Evolutionary conservation across 92 coral and sea anemone species (phyloP).

Genomic region (Phenganax subtilis): DNA sequence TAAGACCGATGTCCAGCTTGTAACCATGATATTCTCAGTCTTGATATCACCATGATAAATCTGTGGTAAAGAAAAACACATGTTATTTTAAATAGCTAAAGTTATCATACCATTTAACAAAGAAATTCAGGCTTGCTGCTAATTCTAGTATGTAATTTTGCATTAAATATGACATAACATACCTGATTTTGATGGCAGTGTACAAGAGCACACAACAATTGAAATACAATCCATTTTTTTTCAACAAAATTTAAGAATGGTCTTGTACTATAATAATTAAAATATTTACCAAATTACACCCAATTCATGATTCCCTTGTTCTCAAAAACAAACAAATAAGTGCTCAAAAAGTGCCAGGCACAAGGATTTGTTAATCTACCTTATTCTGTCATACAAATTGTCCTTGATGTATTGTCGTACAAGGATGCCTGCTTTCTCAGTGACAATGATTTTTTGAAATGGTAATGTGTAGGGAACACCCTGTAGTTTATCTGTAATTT

Average conservation of each 20-base stretch:
- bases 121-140: neutral
- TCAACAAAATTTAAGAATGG: conserved; percentile 88
- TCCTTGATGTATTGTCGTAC: conserved; percentile 87
- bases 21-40: conserved; percentile 91
- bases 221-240: conserved; percentile 96
- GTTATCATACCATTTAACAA: neutral
- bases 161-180: neutral
- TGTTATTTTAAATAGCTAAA: neutral
- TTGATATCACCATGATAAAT: conserved; percentile 98
- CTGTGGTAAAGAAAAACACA: conserved; percentile 36
- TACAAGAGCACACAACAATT: conserved; percentile 78
- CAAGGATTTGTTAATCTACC: conserved; percentile 42
- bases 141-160: neutral
- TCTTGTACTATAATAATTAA: conserved; percentile 61
- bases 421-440: conserved; percentile 86
- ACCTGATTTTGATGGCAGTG: conserved; percentile 91
- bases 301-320: neutral
- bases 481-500: conserved; percentile 62
- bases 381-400: conserved; percentile 88
- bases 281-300: neutral
- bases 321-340: no score
- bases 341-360: no score
- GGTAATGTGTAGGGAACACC: conserved; percentile 78
- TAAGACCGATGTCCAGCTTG: conserved; percentile 95
- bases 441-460: conserved; percentile 75